These are phyloP conservation scores for Trogon melanurus DNA, from an alignment of 2,113 vertebrate species.

Conservation along the genomic window DNA sequence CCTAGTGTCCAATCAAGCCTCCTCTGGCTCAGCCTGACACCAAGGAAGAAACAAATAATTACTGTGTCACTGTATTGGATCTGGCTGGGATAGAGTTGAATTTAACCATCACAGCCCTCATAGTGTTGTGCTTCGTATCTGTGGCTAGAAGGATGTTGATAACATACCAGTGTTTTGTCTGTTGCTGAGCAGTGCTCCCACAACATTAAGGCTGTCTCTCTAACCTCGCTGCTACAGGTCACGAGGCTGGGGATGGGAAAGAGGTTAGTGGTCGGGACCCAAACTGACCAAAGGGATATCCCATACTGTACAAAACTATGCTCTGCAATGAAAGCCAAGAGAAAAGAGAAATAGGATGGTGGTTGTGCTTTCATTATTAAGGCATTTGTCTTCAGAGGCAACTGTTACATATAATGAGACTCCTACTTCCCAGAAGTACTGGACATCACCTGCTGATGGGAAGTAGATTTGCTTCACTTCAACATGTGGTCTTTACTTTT, in stretches of 20 bases:
- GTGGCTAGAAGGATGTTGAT: neutral
- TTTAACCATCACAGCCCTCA: neutral
- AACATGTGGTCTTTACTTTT: neutral
- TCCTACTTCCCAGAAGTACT: neutral
- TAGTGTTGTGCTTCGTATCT: neutral
- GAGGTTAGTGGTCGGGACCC: neutral
- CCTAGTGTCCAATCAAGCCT: too few relatives aligned
- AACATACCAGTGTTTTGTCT: neutral
- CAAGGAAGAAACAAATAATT: neutral
- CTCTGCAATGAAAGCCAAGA: neutral
- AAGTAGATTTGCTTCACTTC: neutral
- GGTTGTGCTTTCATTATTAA: neutral
- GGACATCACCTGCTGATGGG: neutral
- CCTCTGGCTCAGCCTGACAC: too few relatives aligned
- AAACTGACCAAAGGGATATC: neutral
- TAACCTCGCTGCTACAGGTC: neutral
- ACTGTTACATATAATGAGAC: fast-evolving
- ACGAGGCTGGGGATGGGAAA: neutral
- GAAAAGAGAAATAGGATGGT: neutral
- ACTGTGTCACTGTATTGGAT: neutral
- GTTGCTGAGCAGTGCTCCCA: neutral
- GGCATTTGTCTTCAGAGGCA: neutral
- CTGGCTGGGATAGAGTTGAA: neutral
- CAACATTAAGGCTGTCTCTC: neutral
- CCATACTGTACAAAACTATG: neutral